phyloP scores from a whole-genome alignment of 2,888 invertebrate species.

The Drosophila acutilabella region DNA sequence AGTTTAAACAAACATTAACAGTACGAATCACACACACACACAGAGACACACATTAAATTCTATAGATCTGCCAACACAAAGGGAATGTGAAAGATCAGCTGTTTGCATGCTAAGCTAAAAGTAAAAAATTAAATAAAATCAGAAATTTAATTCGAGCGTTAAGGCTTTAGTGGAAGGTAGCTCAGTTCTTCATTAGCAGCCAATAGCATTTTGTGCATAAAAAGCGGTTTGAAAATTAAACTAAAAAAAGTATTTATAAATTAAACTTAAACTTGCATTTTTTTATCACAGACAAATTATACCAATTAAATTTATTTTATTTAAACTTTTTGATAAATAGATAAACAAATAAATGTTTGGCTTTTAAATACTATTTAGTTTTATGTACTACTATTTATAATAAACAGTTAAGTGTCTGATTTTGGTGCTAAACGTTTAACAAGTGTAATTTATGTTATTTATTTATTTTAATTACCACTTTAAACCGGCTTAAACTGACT shows the following conservation, averaged over 20 bases:
- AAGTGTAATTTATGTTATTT: not conserved
- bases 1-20: constrained; percentile 61
- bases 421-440: no score
- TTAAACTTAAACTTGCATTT: not conserved
- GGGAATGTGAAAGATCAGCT: constrained; percentile 42
- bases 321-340: no score
- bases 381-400: no score
- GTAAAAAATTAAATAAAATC: not conserved
- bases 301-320: no score
- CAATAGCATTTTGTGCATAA: not conserved
- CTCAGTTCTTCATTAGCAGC: constrained; percentile 24
- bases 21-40: constrained; percentile 17
- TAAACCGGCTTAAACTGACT: constrained; percentile 47
- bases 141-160: constrained; percentile 5
- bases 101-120: constrained; percentile 7
- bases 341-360: no score
- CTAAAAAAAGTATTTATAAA: not conserved
- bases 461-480: constrained; percentile 6
- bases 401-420: no score
- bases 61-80: not conserved
- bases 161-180: not conserved
- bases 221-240: not conserved
- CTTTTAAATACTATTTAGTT: no score
- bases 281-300: no score
- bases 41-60: not conserved